Conservation (phyloP, 2,888 invertebrate species). For the Endotricha flammealis region DNA sequence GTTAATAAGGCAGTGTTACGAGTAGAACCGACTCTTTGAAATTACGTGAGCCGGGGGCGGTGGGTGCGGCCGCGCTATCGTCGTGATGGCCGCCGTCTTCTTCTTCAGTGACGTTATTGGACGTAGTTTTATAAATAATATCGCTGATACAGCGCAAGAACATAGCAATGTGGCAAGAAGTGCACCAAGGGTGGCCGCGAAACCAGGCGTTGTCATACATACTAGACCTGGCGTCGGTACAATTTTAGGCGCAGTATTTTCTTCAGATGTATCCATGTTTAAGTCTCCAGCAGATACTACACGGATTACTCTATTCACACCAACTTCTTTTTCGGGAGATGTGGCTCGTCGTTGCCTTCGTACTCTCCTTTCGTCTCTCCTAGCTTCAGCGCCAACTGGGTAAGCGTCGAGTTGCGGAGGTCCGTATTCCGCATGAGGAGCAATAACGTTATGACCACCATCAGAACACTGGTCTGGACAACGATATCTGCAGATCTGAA, state of each 20-base stretch:
- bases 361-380: constrained; percentile 85
- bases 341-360: constrained; percentile 81
- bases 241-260: constrained; percentile 74
- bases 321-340: constrained; percentile 87
- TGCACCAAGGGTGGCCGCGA: constrained; percentile 90
- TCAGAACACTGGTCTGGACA: constrained; percentile 95
- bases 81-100: constrained; percentile 71
- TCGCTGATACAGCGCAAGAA: constrained; percentile 91
- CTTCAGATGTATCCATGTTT: constrained; percentile 87
- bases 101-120: constrained; percentile 80
- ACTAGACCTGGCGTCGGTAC: constrained; percentile 86
- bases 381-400: constrained; percentile 80
- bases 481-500: constrained; percentile 94
- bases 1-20: constrained; percentile 71
- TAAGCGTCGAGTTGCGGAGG: constrained; percentile 80
- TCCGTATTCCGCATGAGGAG: constrained; percentile 83
- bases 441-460: constrained; percentile 65
- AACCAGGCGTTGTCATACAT: constrained; percentile 97
- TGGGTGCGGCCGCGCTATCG: constrained; percentile 67
- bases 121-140: constrained; percentile 88
- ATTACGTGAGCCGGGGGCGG: constrained; percentile 64
- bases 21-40: constrained; percentile 83
- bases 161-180: constrained; percentile 89
- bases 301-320: constrained; percentile 91
- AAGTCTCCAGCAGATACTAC: constrained; percentile 95